Percentiles rank a stretch among this genome's conserved stretches.
These are phyloP conservation scores for Cydia splendana DNA, from an alignment of 1,140 invertebrate genomes.

Conservation along the genomic window DNA sequence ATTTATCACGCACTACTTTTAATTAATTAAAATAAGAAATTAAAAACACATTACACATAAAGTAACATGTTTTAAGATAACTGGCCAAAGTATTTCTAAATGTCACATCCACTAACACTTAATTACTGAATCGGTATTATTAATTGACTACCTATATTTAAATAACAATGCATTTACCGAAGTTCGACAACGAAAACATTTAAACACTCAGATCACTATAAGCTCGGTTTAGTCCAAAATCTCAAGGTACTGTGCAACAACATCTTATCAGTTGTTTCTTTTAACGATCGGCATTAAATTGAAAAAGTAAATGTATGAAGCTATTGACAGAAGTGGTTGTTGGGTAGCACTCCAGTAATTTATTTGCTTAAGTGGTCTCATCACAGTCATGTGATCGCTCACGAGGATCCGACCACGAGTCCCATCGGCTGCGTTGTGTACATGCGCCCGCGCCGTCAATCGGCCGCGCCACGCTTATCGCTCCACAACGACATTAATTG, in stretches of 20 bases:
- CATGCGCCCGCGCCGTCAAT: slow-evolving; percentile 51
- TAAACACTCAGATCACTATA: slow-evolving; percentile 10
- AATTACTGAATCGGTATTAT: not conserved
- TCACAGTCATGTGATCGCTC: slow-evolving; percentile 75
- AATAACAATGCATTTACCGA: slow-evolving; percentile 17
- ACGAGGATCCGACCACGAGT: slow-evolving; percentile 70
- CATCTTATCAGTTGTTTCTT: slow-evolving; percentile 21
- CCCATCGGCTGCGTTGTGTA: slow-evolving; percentile 57
- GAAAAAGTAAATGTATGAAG: slow-evolving; percentile 39
- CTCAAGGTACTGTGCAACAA: not conserved
- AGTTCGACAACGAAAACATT: not conserved
- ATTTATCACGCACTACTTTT: no score
- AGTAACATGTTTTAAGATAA: not conserved
- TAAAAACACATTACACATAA: no score
- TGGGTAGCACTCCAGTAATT: slow-evolving; percentile 53
- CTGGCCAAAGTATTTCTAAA: not conserved
- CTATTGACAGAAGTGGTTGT: slow-evolving; percentile 57
- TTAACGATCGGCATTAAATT: slow-evolving; percentile 30
- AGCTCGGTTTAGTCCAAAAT: slow-evolving; percentile 7
- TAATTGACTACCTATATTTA: not conserved
- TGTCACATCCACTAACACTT: not conserved
- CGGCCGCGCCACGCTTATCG: slow-evolving; percentile 55
- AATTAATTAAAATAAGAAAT: no score
- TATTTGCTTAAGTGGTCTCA: slow-evolving; percentile 76
- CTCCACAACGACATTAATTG: slow-evolving; percentile 54